Evolutionary conservation across 1,140 invertebrate genomes (phyloP), one percentile per base, ranked within the genome.

Genomic region (Procambarus clarkii): DNA sequence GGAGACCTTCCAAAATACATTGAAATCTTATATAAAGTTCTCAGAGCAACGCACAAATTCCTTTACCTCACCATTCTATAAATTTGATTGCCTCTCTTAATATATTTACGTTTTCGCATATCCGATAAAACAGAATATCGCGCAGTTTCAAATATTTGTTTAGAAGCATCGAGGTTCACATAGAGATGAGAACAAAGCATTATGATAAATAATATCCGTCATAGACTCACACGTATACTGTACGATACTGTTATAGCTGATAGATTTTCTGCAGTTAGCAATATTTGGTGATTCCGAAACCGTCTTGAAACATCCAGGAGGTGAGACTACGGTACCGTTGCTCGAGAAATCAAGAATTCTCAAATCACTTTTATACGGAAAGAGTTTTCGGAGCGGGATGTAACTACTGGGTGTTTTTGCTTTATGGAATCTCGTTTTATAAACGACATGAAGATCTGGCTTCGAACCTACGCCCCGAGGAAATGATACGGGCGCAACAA

Each of bases 401-500:
- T 0, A 7, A 74, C 24, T 24, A n/a, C 1, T 8, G 34, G 0
- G n/a, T 74, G 8, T 74, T 15, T 34, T n/a, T 34, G 24, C 34
- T 74, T 74, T n/a, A 74, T 74, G 69, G 11, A 74, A 74, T 74
- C 24, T 74, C 24, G 24, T 74, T 34, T 34, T 21, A 34, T 34
- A 34, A 74, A 24, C 21, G 69, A 11, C 69, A 0, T 24, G n/a
- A 4, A 18, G 24, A 4, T 34, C 5, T 34, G 69, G 69, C 69
- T 74, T 74, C 69, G n/a, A 74, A 74, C 50, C 50, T 1, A 64
- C 60, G 50, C 54, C 60, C 50, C 44, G 4, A 34, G 50, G 50
- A 60, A 82, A 82, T 82, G 80, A 82, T 82, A 82, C 24, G 54
- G 44, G 21, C 80, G 60, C 50, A n/a, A 48, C 80, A 82, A 11